phyloP scores from a whole-genome alignment of 2,797 vertebrate genomes.

The Tarsius wallacei region DNA sequence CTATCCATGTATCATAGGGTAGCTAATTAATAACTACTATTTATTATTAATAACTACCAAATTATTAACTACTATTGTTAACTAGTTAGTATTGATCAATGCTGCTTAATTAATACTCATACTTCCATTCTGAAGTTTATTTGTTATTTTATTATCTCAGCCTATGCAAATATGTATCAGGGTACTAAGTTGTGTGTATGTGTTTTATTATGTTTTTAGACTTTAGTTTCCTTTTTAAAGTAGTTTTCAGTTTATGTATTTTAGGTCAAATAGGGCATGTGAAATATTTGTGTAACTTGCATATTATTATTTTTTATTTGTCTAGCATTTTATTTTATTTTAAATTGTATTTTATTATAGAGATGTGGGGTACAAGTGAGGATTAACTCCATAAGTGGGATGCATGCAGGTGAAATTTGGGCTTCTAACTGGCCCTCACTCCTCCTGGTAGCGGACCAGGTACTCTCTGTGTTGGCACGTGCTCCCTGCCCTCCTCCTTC shows the following conservation, averaged over 20 bases:
- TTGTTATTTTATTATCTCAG: constrained; percentile 31
- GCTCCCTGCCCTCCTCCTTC: too few relatives aligned
- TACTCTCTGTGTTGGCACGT: too few relatives aligned
- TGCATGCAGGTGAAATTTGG: too few relatives aligned
- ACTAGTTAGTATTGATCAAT: constrained; percentile 36
- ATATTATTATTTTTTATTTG: background rate
- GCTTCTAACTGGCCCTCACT: too few relatives aligned
- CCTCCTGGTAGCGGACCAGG: too few relatives aligned
- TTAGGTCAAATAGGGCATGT: background rate
- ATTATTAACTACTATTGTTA: constrained; percentile 1
- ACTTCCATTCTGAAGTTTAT: constrained; percentile 50
- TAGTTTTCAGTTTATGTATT: background rate
- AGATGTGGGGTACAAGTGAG: too few relatives aligned
- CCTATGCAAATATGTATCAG: background rate
- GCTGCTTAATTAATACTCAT: background rate
- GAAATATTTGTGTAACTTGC: constrained; percentile 57
- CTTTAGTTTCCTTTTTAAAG: constrained; percentile 46
- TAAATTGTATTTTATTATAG: too few relatives aligned
- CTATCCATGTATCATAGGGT: background rate
- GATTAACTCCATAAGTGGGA: too few relatives aligned
- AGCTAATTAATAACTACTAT: constrained; percentile 36
- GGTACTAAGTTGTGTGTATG: constrained; percentile 30
- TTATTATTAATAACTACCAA: background rate
- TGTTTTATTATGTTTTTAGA: constrained; percentile 15
- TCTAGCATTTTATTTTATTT: too few relatives aligned